Percentiles rank a stretch among this genome's conserved stretches.
phyloP scores from a whole-genome alignment of 2,113 vertebrate genomes.

The Tyto alba region DNA sequence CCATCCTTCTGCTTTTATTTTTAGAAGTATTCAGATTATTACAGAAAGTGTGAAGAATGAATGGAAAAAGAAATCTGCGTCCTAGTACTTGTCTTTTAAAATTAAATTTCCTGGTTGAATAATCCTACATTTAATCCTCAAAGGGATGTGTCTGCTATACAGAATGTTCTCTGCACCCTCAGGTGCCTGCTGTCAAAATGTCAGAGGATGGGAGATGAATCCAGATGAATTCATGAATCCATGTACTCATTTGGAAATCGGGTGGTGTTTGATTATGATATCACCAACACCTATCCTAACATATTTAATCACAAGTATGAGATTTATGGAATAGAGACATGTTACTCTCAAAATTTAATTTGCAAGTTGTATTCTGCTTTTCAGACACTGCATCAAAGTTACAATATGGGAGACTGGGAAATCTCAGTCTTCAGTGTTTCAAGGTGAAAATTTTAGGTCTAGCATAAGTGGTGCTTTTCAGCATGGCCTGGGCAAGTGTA shows the following conservation, averaged over 20 bases:
- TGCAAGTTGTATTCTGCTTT: background rate
- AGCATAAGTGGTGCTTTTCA: background rate
- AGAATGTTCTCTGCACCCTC: background rate
- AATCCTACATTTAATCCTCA: constrained; percentile 22
- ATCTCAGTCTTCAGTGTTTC: background rate
- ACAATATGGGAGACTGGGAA: background rate
- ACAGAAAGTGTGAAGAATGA: constrained; percentile 58
- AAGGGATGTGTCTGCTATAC: background rate
- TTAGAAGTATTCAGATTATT: constrained; percentile 62
- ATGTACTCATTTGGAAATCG: background rate
- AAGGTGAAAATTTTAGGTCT: background rate
- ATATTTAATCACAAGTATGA: background rate
- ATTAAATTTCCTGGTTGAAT: constrained; percentile 59
- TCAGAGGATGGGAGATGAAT: background rate
- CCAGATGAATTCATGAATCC: background rate
- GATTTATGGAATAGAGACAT: background rate
- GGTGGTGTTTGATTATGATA: background rate
- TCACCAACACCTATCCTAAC: background rate
- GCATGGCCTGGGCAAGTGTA: background rate
- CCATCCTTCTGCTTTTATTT: constrained; percentile 67
- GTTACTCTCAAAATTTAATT: background rate
- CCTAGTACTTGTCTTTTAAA: constrained; percentile 16
- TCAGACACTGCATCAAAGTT: background rate
- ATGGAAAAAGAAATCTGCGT: constrained; percentile 40
- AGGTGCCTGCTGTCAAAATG: background rate